Base-by-base conservation (phyloP, 2,888 invertebrate species). In the Acleris laterana region DNA sequence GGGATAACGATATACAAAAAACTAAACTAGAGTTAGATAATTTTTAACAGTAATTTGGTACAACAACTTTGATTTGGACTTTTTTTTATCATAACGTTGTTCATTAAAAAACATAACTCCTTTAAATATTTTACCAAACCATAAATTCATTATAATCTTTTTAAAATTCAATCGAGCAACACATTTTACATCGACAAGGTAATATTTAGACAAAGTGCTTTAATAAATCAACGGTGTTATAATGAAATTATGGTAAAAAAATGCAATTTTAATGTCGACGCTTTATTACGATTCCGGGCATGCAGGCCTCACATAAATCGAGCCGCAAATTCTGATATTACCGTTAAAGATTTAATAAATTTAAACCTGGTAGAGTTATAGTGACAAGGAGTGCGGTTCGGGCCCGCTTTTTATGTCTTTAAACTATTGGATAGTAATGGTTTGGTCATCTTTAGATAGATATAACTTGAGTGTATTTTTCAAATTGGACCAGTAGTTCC, bases 201-300 rank as follows among this genome's bases (percentile, higher is more conserved):
- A 71, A 72, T 74, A 72, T 75, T 75, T 56, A 66, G 56, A 66
- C 65, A 56, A 66, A 66, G 61, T 66, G 61, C 65, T 59, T 68
- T 69, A 67, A 77, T 77, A 78, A 79, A 80, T 78, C 76, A 74
- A 71, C 64, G 62, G 63, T 68, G 70, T 72, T 50, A 71, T 74
- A 79, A 79, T 80, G 71, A 70, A 76, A 75, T 80, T 80, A 79
- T 75, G 74, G 73, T 71, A 79, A 79, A 79, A 32, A 77, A 77
- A 73, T 78, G 77, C 78, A 78, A 78, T 66, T 80, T 78, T 76
- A 77, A 79, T 75, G 73, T 73, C 71, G 69, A 72, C 71, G 74
- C 72, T 76, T 79, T 78, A 81, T 82, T 81, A 75, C 70, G 67
- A 81, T 82, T 81, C 81, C 66, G 66, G 70, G 70, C 81, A 75